Base-by-base conservation (phyloP, 92 coral and sea anemone genomes). In the Galaxea fascicularis region DNA sequence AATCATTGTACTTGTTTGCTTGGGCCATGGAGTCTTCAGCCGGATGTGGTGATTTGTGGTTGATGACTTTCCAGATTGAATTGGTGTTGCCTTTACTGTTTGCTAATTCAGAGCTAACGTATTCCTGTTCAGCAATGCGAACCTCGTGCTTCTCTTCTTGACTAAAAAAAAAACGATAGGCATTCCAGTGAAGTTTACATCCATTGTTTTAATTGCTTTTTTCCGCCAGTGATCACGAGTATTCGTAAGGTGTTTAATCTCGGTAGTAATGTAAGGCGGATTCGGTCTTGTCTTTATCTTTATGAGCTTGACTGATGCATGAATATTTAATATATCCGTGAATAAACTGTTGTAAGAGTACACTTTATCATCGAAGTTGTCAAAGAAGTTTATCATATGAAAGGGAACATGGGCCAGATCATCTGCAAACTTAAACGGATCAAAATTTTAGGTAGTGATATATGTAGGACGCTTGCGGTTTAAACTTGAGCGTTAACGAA, bases 141-240 rank as follows among this genome's bases (percentile, higher is more conserved):
- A 74, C 39, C 31, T 74, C 79, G 10, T 47, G 5, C 78, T 52
- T 51, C 62, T 47, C 78, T 70, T 70, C 75, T 70, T 70, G 75
- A 13, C 75, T 70, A n/a, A n/a, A n/a, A 70, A 70, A 70, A 21
- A 70, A 70, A 21, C 53, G 52, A 70, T 70, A 70, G 75, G 75
- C 75, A 70, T 70, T 70, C 75, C 75, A 70, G 75, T 30, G 75
- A 70, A 70, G 75, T 70, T 70, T 70, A n/a, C n/a, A 45, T 70
- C 75, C 75, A 70, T 70, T 70, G 53, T 8, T 70, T 70, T 70
- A 28, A 70, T 39, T 70, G 4, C 54, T 39, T 29, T 70, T 70
- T 70, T 70, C n/a, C 9, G 52, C 75, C 75, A 70, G 22, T 10
- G 52, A 70, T 70, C 56, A 70, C 75, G 54, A 30, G 75, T 70